These are phyloP conservation scores for Drosophila ananassae DNA, from an alignment of 1,140 invertebrate genomes.

Conservation along the genomic window DNA sequence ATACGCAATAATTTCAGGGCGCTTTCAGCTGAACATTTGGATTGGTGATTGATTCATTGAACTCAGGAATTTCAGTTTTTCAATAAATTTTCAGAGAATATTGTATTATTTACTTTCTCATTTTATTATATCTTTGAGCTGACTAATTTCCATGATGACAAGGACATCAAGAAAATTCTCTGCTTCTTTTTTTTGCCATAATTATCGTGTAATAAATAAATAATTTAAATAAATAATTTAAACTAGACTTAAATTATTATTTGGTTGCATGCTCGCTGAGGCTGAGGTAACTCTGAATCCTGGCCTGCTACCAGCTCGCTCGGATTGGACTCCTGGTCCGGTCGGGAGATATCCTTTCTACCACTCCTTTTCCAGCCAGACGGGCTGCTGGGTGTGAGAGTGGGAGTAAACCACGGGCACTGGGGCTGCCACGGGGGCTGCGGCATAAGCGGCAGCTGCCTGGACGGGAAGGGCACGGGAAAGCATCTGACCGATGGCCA, in stretches of 20 bases:
- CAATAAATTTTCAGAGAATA: background rate
- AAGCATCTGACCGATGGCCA: conserved; percentile 83
- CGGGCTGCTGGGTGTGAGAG: conserved; percentile 79
- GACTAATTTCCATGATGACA: conserved; percentile 13
- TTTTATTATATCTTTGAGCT: conserved; percentile 6
- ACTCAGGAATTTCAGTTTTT: background rate
- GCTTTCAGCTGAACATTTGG: background rate
- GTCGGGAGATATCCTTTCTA: conserved; percentile 15
- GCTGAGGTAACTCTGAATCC: conserved; percentile 48
- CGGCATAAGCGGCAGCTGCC: conserved; percentile 69
- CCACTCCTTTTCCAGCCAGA: conserved; percentile 83
- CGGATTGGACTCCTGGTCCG: background rate
- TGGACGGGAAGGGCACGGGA: conserved; percentile 77
- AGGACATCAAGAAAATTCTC: conserved; percentile 8
- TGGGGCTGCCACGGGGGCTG: conserved; percentile 65
- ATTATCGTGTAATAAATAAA: conserved; percentile 50
- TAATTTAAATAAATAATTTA: conserved; percentile 79
- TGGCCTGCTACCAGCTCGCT: conserved; percentile 60
- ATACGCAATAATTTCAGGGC: conserved; percentile 26
- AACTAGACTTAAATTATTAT: conserved; percentile 82
- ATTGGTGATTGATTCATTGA: conserved; percentile 18
- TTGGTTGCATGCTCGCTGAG: conserved; percentile 80
- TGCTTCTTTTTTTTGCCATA: conserved; percentile 28
- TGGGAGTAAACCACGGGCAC: conserved; percentile 82
- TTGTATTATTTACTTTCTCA: background rate